Percentiles rank a stretch among this genome's conserved stretches.
Conservation (phyloP, 2,888 invertebrate species). For the Laothoe populi region DNA sequence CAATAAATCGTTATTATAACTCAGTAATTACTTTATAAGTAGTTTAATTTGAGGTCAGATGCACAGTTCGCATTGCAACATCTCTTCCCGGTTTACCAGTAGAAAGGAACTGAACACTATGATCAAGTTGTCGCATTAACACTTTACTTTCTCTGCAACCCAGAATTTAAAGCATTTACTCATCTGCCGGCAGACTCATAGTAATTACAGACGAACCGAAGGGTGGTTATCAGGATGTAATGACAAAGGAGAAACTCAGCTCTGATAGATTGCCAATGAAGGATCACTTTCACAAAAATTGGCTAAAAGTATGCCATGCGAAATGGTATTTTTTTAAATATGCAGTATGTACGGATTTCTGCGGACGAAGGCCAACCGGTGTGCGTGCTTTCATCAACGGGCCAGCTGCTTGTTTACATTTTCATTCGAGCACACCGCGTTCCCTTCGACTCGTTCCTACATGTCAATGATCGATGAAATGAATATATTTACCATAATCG, state of each 20-base stretch:
- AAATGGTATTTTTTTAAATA: slow-evolving; percentile 67
- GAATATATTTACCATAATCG: slow-evolving; percentile 23
- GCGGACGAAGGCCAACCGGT: slow-evolving; percentile 58
- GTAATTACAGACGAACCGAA: slow-evolving; percentile 69
- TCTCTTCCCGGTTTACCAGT: slow-evolving; percentile 63
- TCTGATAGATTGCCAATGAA: slow-evolving; percentile 76
- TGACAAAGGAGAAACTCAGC: slow-evolving; percentile 70
- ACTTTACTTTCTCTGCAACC: slow-evolving; percentile 80
- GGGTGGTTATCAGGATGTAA: slow-evolving; percentile 63
- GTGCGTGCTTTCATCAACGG: slow-evolving; percentile 64
- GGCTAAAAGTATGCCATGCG: slow-evolving; percentile 77
- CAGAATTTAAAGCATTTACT: slow-evolving; percentile 81
- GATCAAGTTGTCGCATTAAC: slow-evolving; percentile 80
- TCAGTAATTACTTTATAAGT: slow-evolving; percentile 56
- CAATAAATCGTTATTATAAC: slow-evolving; percentile 40
- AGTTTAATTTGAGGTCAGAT: slow-evolving; percentile 55
- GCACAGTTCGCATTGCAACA: slow-evolving; percentile 60
- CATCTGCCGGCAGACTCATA: slow-evolving; percentile 76
- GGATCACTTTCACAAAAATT: slow-evolving; percentile 82
- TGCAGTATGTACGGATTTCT: slow-evolving; percentile 59
- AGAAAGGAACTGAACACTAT: slow-evolving; percentile 65
- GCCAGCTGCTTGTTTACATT: slow-evolving; percentile 63
- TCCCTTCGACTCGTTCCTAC: slow-evolving; percentile 54
- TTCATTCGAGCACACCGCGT: slow-evolving; percentile 53
- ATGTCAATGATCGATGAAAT: slow-evolving; percentile 53